Evolutionary conservation across 2,113 vertebrate genomes (phyloP), one percentile per base, ranked within the genome.

Genomic region (Empidonax alnorum): DNA sequence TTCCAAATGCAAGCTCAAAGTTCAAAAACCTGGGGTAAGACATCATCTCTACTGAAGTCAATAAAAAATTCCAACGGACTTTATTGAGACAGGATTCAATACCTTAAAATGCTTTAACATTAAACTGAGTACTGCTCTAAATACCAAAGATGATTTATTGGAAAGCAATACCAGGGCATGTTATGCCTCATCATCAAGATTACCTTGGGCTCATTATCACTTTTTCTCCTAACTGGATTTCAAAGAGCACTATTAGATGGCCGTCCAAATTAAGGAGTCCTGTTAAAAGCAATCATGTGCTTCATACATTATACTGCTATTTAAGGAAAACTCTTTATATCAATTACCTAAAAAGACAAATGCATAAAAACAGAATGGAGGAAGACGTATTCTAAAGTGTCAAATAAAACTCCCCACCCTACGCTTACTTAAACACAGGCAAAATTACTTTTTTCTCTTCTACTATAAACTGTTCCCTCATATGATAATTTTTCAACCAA

Each of bases 121-220:
- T 80, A 90, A 83, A 77, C 59, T 74, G 79, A 81, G 22, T 37
- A 79, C 82, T 85, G 62, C 68, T 77, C 59, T 88, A 75, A 91
- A 91, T 80, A 74, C 1, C 13, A 41, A 69, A 71, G 75, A 55
- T 59, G 94, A 94, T 90, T 94, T 91, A 95, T 81, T 92, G 87
- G 79, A 96, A 88, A 94, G 90, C 75, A 94, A 86, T 95, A 83
- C 10, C 44, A 81, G 76, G 39, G 44, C 65, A 80, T 56, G 72
- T 84, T 65, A 86, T 56, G 77, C 10, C 33, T 55, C 16, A 2
- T 80, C 72, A 76, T 65, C 65, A 94, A 55, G 79, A 94, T 78
- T 94, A 80, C 76, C 47, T 81, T 67, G n/a, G 52, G 28, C 44
- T 83, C 69, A 85, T 91, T 76, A 94, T 68, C 79, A 59, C 35